Evolutionary conservation across 2,113 vertebrate species (phyloP).

Genomic region (Albula glossodonta): DNA sequence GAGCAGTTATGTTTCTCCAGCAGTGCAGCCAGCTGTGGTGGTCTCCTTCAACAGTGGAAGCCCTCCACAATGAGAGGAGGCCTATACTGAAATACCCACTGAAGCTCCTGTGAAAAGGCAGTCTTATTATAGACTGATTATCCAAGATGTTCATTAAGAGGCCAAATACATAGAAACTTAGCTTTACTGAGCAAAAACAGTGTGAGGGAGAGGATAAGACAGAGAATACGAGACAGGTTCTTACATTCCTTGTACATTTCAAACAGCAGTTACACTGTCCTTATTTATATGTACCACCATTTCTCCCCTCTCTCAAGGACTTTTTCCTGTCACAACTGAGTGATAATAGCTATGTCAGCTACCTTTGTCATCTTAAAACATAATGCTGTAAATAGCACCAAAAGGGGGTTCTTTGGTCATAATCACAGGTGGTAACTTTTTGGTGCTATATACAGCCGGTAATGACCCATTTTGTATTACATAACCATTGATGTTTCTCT

Average conservation of each 20-base stretch:
- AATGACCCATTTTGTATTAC: too few species aligned
- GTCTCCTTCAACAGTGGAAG: background rate
- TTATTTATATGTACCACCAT: background rate
- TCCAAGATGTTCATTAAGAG: background rate
- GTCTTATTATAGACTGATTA: background rate
- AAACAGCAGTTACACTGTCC: background rate
- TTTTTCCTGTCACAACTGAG: background rate
- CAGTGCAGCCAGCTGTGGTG: background rate
- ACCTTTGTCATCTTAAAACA: background rate
- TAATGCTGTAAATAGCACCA: too few species aligned
- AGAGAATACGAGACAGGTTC: background rate
- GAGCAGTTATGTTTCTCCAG: background rate
- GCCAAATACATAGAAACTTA: background rate
- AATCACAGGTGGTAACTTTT: too few species aligned
- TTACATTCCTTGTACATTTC: background rate
- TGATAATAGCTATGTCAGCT: background rate
- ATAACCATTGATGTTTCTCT: too few species aligned
- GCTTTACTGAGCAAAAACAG: background rate
- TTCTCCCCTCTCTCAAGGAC: background rate
- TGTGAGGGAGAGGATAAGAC: background rate
- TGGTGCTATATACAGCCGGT: too few species aligned
- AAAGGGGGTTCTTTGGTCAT: too few species aligned
- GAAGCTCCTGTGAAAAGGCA: background rate
- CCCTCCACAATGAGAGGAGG: background rate
- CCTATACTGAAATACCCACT: background rate